phyloP scores from a whole-genome alignment of 1,140 invertebrate species.

The Oedothorax gibbosus region DNA sequence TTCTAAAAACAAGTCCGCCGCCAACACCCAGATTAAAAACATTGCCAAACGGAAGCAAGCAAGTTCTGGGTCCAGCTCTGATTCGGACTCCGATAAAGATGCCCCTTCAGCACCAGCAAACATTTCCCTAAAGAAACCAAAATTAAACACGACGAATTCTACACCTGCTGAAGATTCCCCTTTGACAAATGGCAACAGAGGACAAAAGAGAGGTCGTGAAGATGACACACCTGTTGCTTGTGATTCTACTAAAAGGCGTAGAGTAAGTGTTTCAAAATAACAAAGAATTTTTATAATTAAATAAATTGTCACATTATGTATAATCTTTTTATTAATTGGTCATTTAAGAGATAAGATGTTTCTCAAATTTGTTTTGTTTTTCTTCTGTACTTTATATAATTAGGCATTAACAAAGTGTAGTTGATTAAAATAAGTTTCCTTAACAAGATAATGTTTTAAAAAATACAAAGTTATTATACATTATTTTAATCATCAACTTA shows the following conservation, averaged over 20 bases:
- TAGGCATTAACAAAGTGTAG: not conserved
- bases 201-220: not conserved
- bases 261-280: slow-evolving; percentile 23
- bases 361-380: not conserved
- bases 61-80: slow-evolving; percentile 29
- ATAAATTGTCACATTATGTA: not conserved
- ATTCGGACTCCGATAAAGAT: slow-evolving; percentile 20
- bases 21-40: not conserved
- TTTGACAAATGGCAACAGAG: slow-evolving; percentile 1
- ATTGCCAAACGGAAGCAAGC: not conserved
- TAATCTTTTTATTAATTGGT: not conserved
- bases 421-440: not conserved
- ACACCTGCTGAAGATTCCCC: not conserved
- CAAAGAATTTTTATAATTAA: not conserved
- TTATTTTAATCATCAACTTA: not conserved
- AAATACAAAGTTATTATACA: not conserved
- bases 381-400: not conserved
- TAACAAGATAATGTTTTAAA: not conserved
- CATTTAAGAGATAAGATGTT: too few relatives aligned
- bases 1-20: not conserved
- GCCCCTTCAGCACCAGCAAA: not conserved
- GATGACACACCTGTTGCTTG: slow-evolving; percentile 35
- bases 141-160: not conserved
- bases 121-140: slow-evolving; percentile 21
- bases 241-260: slow-evolving; percentile 35